Evolutionary conservation across 2,113 vertebrate genomes (phyloP).

Genomic region (Mus spicilegus): DNA sequence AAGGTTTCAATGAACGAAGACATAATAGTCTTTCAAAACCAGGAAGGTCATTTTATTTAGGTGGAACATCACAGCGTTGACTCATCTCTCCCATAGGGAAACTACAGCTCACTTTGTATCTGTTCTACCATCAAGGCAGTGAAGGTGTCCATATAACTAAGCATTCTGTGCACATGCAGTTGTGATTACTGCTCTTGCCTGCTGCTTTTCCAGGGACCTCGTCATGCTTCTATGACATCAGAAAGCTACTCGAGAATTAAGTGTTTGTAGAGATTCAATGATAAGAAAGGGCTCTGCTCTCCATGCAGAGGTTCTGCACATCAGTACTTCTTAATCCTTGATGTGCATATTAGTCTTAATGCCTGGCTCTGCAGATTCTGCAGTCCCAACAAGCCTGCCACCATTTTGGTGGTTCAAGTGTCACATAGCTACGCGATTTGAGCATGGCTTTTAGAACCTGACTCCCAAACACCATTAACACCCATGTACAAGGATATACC

Average conservation of each 20-base stretch:
- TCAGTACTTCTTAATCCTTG: slow-evolving; percentile 27
- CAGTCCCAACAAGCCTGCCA: not conserved
- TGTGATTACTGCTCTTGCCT: not conserved
- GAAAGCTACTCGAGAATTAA: slow-evolving; percentile 9
- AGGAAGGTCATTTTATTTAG: slow-evolving; percentile 37
- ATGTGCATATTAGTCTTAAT: not conserved
- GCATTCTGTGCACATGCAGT: slow-evolving; percentile 1
- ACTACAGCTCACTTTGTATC: not conserved
- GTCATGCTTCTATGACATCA: not conserved
- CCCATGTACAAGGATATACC: not conserved
- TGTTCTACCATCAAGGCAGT: not conserved
- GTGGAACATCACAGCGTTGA: not conserved
- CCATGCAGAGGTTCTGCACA: not conserved
- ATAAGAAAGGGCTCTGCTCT: not conserved
- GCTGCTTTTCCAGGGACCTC: not conserved
- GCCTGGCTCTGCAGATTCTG: not conserved
- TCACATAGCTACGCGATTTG: not conserved
- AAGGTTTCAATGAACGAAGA: slow-evolving; percentile 51
- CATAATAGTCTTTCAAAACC: slow-evolving; percentile 41
- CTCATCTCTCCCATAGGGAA: slow-evolving; percentile 11
- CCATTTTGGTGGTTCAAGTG: not conserved
- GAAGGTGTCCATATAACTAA: not conserved
- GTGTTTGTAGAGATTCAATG: slow-evolving; percentile 2
- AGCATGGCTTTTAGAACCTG: not conserved
- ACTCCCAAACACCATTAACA: not conserved